Evolutionary conservation across 1,140 invertebrate species (phyloP).

Genomic region (Choristoneura fumiferana): DNA sequence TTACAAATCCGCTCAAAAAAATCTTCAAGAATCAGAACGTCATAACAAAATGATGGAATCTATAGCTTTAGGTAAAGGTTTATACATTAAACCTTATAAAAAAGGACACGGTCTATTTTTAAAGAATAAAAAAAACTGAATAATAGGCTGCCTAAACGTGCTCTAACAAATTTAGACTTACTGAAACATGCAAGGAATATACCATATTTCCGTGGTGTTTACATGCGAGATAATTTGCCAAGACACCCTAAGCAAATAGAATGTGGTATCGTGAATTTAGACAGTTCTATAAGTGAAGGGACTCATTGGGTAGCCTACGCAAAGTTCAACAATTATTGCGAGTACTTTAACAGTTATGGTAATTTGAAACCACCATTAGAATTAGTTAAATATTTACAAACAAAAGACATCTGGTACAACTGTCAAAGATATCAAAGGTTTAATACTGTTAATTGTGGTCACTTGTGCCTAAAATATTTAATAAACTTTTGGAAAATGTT

Average conservation of each 20-base stretch:
- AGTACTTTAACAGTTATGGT: conserved; percentile 41
- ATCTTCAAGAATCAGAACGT: conserved; percentile 37
- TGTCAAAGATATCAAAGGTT: neutral
- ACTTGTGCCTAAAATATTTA: conserved; percentile 18
- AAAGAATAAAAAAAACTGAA: conserved; percentile 32
- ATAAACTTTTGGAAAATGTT: neutral
- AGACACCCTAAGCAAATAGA: conserved; percentile 29
- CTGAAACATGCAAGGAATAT: conserved; percentile 29
- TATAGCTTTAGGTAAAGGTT: conserved; percentile 42
- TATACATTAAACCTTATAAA: conserved; percentile 44
- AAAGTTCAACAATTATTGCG: conserved; percentile 33
- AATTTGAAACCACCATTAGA: conserved; percentile 38
- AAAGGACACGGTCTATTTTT: conserved; percentile 37
- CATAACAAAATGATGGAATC: conserved; percentile 51
- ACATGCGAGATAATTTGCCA: conserved; percentile 42
- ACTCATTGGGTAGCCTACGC: conserved; percentile 53
- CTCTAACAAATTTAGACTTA: conserved; percentile 35
- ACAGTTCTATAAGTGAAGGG: conserved; percentile 32
- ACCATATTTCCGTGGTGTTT: conserved; percentile 40
- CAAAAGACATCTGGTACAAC: conserved; percentile 4
- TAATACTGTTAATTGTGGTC: conserved; percentile 20
- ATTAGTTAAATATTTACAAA: conserved; percentile 9
- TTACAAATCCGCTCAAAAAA: conserved; percentile 28
- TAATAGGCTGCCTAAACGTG: conserved; percentile 27
- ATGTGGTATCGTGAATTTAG: conserved; percentile 46